Conservation (phyloP, 2,888 invertebrate genomes). For the Metellina segmentata region DNA sequence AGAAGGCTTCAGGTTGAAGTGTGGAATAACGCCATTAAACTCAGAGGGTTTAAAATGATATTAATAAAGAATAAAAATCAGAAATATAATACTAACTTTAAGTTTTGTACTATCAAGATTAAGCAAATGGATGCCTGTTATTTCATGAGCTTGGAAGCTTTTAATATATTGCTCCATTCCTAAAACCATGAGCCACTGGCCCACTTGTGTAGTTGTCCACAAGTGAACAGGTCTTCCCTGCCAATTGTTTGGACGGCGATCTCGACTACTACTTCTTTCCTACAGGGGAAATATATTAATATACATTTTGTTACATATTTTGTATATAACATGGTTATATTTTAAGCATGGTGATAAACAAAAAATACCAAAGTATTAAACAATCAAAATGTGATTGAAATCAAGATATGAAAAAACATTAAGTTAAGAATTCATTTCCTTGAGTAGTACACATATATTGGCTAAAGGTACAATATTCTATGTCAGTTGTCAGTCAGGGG, state of each 20-base stretch:
- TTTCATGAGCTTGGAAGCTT: conserved; percentile 92
- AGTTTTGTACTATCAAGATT: conserved; percentile 94
- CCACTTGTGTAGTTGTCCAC: conserved; percentile 92
- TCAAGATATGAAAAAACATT: no score
- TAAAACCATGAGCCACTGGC: conserved; percentile 92
- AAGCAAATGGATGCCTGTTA: conserved; percentile 92
- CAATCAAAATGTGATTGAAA: no score
- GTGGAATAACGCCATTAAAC: no score
- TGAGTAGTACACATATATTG: no score
- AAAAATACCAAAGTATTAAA: no score
- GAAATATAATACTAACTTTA: conserved; percentile 83
- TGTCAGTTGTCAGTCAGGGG: no score
- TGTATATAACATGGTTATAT: no score
- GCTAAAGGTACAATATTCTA: no score
- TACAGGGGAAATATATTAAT: not conserved
- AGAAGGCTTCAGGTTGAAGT: no score
- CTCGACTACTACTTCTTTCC: conserved; percentile 74
- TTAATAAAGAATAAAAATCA: not conserved
- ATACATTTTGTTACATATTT: no score
- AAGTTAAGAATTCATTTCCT: no score
- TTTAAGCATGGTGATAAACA: no score
- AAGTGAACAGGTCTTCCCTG: conserved; percentile 87
- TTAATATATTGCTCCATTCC: conserved; percentile 92
- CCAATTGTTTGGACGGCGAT: conserved; percentile 82
- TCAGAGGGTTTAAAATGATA: conserved; percentile 2